phyloP scores from a whole-genome alignment of 2,113 vertebrate species.

The Setophaga petechia region DNA sequence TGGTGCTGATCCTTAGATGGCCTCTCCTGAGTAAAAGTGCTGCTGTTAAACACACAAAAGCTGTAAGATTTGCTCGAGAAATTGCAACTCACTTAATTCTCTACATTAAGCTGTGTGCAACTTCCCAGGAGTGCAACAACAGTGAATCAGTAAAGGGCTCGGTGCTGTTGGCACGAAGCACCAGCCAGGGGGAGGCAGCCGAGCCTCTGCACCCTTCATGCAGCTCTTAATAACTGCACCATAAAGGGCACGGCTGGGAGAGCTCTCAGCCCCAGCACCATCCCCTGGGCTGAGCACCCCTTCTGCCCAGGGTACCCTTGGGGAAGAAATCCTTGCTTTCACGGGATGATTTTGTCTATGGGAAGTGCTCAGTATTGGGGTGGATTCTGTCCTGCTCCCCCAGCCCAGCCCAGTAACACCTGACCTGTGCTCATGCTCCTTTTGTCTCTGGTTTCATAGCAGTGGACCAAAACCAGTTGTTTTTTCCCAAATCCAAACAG shows the following conservation, averaged over 20 bases:
- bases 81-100: neutral
- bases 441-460: neutral
- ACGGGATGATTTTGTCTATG: neutral
- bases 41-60: neutral
- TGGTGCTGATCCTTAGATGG: neutral
- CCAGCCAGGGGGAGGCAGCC: neutral
- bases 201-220: neutral
- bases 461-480: rapidly evolving
- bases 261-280: neutral
- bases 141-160: neutral
- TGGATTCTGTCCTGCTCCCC: neutral
- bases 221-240: neutral
- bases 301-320: neutral
- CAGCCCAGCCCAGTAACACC: neutral
- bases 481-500: neutral
- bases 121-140: neutral
- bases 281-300: neutral
- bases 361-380: neutral
- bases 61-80: neutral
- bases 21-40: neutral
- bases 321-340: neutral
- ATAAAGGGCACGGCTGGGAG: neutral
- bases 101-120: neutral
- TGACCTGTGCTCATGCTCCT: neutral
- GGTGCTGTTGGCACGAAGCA: neutral